Evolutionary conservation across 2,888 invertebrate species (phyloP).

Genomic region (Apoda limacodes): DNA sequence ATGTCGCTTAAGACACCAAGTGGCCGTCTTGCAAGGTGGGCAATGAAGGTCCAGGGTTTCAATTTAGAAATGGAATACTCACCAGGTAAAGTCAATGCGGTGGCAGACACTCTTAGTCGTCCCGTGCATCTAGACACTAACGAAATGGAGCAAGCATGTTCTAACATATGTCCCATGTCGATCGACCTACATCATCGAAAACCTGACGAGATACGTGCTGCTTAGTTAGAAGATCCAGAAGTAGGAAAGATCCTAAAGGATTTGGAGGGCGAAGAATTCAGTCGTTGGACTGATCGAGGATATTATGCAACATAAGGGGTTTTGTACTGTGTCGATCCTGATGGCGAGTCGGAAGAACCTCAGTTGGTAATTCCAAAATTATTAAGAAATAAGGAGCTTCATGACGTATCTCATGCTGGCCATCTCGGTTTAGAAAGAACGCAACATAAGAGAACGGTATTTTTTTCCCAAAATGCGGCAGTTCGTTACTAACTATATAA

Average conservation of each 20-base stretch:
- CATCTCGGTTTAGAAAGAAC: constrained; percentile 18
- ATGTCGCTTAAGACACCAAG: constrained; percentile 31
- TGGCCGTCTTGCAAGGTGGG: constrained; percentile 45
- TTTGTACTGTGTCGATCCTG: constrained; percentile 12
- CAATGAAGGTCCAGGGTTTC: constrained; percentile 30
- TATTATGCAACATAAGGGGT: constrained; percentile 16
- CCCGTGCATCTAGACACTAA: background rate
- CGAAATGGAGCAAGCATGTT: background rate
- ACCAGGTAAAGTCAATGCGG: constrained; percentile 23
- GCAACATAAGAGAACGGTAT: constrained; percentile 6
- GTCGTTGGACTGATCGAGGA: constrained; percentile 17
- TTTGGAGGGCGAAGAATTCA: background rate
- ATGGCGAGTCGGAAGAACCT: constrained; percentile 16
- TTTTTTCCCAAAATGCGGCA: constrained; percentile 8
- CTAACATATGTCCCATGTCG: background rate
- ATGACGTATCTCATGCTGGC: constrained; percentile 17
- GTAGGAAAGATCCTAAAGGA: constrained; percentile 1
- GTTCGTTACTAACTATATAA: constrained; percentile 8
- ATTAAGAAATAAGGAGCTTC: constrained; percentile 11
- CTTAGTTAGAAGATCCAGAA: constrained; percentile 1
- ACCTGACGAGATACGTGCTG: background rate
- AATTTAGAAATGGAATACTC: constrained; percentile 31
- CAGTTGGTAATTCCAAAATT: constrained; percentile 16
- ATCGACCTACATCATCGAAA: constrained; percentile 12
- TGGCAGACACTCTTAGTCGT: constrained; percentile 1